Evolutionary conservation across 2,113 vertebrate species (phyloP).

Genomic region (Pithys albifrons): DNA sequence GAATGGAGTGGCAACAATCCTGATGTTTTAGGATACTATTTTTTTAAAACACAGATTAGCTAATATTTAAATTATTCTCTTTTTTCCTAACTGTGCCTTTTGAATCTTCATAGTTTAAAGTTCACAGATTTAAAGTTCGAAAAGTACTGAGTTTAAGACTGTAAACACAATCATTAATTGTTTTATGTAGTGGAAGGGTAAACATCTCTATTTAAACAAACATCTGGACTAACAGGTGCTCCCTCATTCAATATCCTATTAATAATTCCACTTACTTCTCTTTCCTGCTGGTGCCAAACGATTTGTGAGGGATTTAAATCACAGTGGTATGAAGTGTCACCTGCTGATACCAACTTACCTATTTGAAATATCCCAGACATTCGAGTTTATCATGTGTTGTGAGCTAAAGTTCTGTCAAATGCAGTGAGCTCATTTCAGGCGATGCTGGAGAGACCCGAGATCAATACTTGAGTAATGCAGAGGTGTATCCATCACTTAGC

Average conservation of each 20-base stretch:
- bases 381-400: neutral
- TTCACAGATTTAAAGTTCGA: neutral
- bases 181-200: neutral
- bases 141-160: neutral
- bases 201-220: conserved; percentile 5
- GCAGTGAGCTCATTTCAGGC: neutral
- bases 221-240: conserved; percentile 47
- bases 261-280: conserved; percentile 18
- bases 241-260: conserved; percentile 5
- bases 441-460: neutral
- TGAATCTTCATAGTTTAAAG: neutral
- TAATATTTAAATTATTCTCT: neutral
- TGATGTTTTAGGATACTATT: neutral
- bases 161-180: neutral
- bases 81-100: neutral
- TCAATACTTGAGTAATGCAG: neutral
- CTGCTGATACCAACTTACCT: neutral
- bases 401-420: neutral
- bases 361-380: neutral
- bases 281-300: neutral
- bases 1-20: neutral
- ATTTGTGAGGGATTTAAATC: conserved; percentile 51
- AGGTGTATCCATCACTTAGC: neutral
- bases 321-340: conserved; percentile 14
- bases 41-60: accelerated